Conservation (phyloP, 2,888 invertebrate genomes). For the Tricholauxania praeusta region DNA sequence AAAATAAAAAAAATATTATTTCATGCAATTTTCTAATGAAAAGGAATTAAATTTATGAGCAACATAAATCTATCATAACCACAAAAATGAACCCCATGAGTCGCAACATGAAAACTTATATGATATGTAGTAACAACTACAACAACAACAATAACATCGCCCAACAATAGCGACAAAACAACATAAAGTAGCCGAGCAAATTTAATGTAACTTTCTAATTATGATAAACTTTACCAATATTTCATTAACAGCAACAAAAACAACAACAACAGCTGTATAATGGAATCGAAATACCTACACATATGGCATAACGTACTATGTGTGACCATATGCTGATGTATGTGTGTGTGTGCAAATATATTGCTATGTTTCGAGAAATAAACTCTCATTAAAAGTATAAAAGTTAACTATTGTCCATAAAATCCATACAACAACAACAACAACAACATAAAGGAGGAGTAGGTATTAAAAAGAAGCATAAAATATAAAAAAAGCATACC, state of each 20-base stretch:
- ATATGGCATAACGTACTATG: background rate
- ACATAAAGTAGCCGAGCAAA: background rate
- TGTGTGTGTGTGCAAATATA: slow-evolving; percentile 14
- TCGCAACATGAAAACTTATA: background rate
- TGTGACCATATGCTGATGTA: slow-evolving; percentile 14
- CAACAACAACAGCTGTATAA: slow-evolving; percentile 17
- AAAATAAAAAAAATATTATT: too few species aligned
- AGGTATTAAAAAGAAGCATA: too few species aligned
- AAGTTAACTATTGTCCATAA: slow-evolving; percentile 36
- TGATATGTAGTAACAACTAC: too few species aligned
- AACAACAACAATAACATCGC: too few species aligned
- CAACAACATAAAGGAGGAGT: background rate
- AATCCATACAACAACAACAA: slow-evolving; percentile 15
- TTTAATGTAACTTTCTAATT: slow-evolving; percentile 33
- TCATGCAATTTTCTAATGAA: slow-evolving; percentile 16
- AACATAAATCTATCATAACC: slow-evolving; percentile 30
- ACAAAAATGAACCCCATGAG: slow-evolving; percentile 20
- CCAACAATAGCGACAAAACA: too few species aligned
- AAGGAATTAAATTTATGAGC: slow-evolving; percentile 16
- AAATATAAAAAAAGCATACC: too few species aligned
- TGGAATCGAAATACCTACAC: too few species aligned
- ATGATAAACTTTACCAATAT: slow-evolving; percentile 32
- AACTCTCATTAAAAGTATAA: slow-evolving; percentile 35
- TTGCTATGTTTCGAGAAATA: slow-evolving; percentile 18
- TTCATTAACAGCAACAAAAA: slow-evolving; percentile 27